phyloP scores from a whole-genome alignment of 2,113 vertebrate genomes.

The Caloenas nicobarica region DNA sequence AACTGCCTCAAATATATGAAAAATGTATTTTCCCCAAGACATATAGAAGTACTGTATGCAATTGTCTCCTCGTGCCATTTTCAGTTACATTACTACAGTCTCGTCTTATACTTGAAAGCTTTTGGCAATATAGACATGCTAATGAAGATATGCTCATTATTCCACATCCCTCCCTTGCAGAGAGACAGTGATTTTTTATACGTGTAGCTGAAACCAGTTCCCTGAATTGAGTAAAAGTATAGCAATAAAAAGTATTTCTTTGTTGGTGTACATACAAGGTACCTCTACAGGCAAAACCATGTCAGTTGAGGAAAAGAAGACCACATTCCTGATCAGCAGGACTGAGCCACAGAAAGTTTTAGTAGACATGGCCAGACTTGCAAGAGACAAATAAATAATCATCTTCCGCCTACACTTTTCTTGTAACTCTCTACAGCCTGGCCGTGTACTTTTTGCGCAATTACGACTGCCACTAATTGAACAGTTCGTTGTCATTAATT shows the following conservation, averaged over 20 bases:
- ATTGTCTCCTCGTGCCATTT: not conserved
- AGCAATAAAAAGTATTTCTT: not conserved
- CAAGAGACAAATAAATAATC: not conserved
- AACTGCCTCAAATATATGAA: not conserved
- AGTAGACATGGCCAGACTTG: not conserved
- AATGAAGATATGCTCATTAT: not conserved
- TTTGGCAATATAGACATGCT: not conserved
- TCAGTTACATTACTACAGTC: not conserved
- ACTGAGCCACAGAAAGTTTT: not conserved
- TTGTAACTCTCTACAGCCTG: not conserved
- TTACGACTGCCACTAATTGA: not conserved
- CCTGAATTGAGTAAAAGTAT: not conserved
- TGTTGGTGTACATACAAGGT: not conserved
- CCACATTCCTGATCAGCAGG: fast-evolving
- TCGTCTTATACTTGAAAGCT: not conserved
- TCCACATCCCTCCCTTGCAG: not conserved
- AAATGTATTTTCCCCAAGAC: not conserved
- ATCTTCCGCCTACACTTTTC: not conserved
- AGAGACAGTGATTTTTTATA: not conserved
- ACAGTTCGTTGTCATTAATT: not conserved
- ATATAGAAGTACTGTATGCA: not conserved
- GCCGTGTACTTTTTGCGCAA: not conserved
- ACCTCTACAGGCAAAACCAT: not conserved
- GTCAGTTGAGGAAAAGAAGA: not conserved
- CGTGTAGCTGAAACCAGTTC: not conserved